A percentile compares a stretch with the other conserved stretches of the same genome.
Evolutionary conservation across 2,113 vertebrate species (phyloP).

Genomic region (Pelmatolapia mariae): DNA sequence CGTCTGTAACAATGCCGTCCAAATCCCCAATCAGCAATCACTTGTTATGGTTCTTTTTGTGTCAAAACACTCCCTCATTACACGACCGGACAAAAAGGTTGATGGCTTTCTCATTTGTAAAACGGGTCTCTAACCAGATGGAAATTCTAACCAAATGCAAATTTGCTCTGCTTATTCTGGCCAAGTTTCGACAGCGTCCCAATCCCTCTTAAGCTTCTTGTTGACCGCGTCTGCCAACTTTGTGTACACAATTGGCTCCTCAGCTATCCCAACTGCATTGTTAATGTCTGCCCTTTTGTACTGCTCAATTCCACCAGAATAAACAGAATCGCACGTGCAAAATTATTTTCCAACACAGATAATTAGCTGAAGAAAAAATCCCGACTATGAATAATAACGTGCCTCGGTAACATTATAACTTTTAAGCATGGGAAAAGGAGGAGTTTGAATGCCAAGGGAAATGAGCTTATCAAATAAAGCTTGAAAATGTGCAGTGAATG

Average conservation of each 20-base stretch:
- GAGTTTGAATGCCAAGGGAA: conserved; percentile 59
- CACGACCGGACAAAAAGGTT: conserved; percentile 41
- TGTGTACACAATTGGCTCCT: conserved; percentile 68
- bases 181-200: conserved; percentile 45
- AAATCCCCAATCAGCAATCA: conserved; percentile 39
- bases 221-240: conserved; percentile 62
- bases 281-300: conserved; percentile 68
- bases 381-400: conserved; percentile 68
- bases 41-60: conserved; percentile 35
- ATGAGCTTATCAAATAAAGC: conserved; percentile 76
- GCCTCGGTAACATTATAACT: conserved; percentile 59
- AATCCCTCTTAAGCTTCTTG: conserved; percentile 71
- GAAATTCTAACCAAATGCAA: conserved; percentile 61
- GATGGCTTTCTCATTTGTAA: conserved; percentile 56
- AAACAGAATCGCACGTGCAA: conserved; percentile 65
- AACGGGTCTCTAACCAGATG: conserved; percentile 49
- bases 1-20: conserved; percentile 19
- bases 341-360: conserved; percentile 64
- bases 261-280: conserved; percentile 60
- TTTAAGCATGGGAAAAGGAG: conserved; percentile 60
- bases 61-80: conserved; percentile 56
- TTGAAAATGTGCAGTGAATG: conserved; percentile 74
- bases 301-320: conserved; percentile 62
- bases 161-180: conserved; percentile 53
- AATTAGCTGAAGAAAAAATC: conserved; percentile 73